A percentile compares a stretch with the other conserved stretches of the same genome.
Conservation (phyloP, 2,797 vertebrate genomes). For the Linurgus olivaceus region DNA sequence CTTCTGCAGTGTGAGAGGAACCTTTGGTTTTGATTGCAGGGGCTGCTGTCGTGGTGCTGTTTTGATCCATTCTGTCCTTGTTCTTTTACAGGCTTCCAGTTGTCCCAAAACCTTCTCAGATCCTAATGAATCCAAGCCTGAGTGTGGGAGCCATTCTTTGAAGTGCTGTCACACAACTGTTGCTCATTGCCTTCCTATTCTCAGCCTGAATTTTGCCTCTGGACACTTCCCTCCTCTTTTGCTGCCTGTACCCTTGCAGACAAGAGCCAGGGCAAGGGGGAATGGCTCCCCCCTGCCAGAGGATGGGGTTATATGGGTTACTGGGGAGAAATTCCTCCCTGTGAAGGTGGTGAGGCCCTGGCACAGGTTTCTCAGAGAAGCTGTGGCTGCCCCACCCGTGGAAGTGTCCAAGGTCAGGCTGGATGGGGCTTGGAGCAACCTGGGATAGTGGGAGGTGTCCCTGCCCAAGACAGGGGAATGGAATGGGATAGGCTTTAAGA, state of each 20-base stretch:
- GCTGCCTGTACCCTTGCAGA: not conserved
- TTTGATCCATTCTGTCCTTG: not conserved
- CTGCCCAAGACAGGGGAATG: not conserved
- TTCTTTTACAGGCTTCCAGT: not conserved
- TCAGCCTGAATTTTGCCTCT: not conserved
- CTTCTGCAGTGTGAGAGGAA: not conserved
- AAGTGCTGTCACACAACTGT: not conserved
- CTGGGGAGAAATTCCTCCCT: not conserved
- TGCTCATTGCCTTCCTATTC: not conserved
- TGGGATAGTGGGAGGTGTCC: not conserved
- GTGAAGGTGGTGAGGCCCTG: not conserved
- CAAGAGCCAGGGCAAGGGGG: not conserved
- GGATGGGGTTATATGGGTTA: too few relatives aligned
- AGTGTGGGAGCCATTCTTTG: not conserved
- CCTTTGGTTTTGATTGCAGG: not conserved
- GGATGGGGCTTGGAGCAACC: accelerated
- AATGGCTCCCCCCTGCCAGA: not conserved
- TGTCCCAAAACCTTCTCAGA: not conserved
- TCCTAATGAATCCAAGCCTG: not conserved
- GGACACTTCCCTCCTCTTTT: not conserved
- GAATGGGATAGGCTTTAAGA: not conserved
- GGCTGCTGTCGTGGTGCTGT: accelerated
- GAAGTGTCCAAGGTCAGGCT: accelerated
- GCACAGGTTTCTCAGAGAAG: accelerated
- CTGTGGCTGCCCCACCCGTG: not conserved